A percentile compares a stretch with the other conserved stretches of the same genome.
phyloP scores from a whole-genome alignment of 2,888 invertebrate genomes.

The Criorhina ranunculi region DNA sequence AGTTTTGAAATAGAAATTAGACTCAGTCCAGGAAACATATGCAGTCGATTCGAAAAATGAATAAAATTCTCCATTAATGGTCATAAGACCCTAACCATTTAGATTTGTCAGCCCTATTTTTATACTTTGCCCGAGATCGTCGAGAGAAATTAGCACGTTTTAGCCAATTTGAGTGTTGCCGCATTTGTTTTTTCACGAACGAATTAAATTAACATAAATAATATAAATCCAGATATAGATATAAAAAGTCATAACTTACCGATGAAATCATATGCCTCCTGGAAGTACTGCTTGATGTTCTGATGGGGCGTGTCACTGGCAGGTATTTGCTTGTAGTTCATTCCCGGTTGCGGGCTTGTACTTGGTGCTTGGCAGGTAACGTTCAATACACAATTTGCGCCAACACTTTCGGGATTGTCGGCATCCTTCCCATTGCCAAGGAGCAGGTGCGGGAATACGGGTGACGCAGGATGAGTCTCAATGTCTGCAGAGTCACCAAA shows the following conservation, averaged over 20 bases:
- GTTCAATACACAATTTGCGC: conserved; percentile 92
- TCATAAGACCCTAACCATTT: conserved; percentile 34
- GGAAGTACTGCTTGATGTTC: conserved; percentile 94
- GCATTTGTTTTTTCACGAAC: conserved; percentile 41
- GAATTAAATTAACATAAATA: conserved; percentile 68
- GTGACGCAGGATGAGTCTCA: conserved; percentile 90
- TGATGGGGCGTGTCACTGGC: conserved; percentile 93
- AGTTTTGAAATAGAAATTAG: neutral
- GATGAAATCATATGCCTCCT: conserved; percentile 93
- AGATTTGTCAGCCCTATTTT: conserved; percentile 38
- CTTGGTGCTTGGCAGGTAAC: conserved; percentile 91
- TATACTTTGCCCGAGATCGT: conserved; percentile 10
- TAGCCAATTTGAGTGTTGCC: conserved; percentile 51
- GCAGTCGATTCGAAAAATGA: no score
- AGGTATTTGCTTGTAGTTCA: conserved; percentile 91
- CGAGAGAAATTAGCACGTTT: conserved; percentile 59
- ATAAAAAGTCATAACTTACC: conserved; percentile 86
- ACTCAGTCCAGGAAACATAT: no score
- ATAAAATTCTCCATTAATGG: conserved; percentile 21
- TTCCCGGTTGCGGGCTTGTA: conserved; percentile 87
- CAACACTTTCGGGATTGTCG: conserved; percentile 89
- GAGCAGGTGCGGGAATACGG: conserved; percentile 92
- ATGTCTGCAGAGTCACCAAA: conserved; percentile 85
- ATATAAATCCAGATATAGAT: conserved; percentile 42
- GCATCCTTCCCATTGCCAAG: conserved; percentile 94